phyloP scores from a whole-genome alignment of 2,888 invertebrate species.

The Argyresthia goedartella region DNA sequence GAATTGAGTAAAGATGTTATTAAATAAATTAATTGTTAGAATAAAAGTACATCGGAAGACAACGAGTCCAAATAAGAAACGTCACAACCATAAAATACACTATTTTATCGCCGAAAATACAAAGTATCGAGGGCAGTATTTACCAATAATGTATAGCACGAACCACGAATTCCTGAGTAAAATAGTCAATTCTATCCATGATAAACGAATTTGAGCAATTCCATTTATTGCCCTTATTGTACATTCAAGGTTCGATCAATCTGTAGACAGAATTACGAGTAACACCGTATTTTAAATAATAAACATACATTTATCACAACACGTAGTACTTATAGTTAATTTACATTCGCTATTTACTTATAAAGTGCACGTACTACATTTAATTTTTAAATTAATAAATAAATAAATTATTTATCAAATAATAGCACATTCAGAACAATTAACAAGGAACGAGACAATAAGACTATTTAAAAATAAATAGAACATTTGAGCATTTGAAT shows the following conservation, averaged over 20 bases:
- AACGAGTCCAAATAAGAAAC: constrained; percentile 34
- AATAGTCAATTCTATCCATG: background rate
- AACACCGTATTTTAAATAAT: constrained; percentile 28
- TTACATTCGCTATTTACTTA: constrained; percentile 24
- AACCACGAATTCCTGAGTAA: background rate
- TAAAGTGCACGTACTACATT: constrained; percentile 31
- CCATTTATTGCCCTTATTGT: constrained; percentile 47
- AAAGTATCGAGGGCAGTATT: background rate
- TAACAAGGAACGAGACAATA: constrained; percentile 57
- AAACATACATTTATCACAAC: constrained; percentile 60
- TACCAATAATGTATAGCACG: background rate
- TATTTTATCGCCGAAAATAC: background rate
- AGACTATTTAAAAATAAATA: constrained; percentile 57
- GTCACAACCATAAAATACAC: constrained; percentile 50
- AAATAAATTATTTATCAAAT: constrained; percentile 37
- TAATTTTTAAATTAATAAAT: constrained; percentile 37
- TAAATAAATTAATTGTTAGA: constrained; percentile 14
- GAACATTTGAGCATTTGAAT: constrained; percentile 63
- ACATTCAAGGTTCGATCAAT: constrained; percentile 30
- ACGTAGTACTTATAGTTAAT: constrained; percentile 42
- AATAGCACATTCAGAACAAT: constrained; percentile 42
- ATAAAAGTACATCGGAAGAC: constrained; percentile 51
- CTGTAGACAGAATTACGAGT: constrained; percentile 33
- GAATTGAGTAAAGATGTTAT: constrained; percentile 15
- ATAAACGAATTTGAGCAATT: constrained; percentile 41